phyloP scores from a whole-genome alignment of 92 coral and sea anemone genomes.

The Siderastrea siderea region DNA sequence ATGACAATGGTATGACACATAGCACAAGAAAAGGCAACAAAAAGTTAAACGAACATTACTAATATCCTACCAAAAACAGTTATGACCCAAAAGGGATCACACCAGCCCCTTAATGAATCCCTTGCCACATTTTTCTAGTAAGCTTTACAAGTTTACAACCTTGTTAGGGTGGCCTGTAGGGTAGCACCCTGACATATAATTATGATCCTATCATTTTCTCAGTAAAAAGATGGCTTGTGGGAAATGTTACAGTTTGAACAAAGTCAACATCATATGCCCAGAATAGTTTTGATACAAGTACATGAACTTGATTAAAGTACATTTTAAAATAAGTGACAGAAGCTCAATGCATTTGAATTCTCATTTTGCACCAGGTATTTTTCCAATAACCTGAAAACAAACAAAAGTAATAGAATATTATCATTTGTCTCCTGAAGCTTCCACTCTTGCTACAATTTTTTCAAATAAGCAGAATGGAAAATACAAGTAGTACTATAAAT shows the following conservation, averaged over 20 bases:
- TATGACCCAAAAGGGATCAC: too few species aligned
- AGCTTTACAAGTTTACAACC: too few species aligned
- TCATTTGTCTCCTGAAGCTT: background rate
- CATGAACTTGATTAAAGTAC: background rate
- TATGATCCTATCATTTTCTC: background rate
- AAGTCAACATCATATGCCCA: background rate
- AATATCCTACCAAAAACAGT: too few species aligned
- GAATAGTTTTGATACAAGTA: background rate
- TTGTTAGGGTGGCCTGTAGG: too few species aligned
- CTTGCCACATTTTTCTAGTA: too few species aligned
- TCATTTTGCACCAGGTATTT: constrained; percentile 90
- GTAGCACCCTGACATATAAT: too few species aligned
- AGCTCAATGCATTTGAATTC: background rate
- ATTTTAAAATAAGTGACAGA: constrained; percentile 5
- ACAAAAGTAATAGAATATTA: background rate
- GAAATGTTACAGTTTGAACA: background rate
- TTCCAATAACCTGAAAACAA: constrained; percentile 81
- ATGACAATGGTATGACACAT: too few species aligned
- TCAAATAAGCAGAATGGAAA: background rate
- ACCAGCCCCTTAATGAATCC: too few species aligned
- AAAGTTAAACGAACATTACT: too few species aligned
- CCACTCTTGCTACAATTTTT: background rate
- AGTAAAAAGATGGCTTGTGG: background rate
- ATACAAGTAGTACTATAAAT: too few species aligned
- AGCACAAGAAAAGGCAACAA: too few species aligned